Percentiles rank a stretch among this genome's conserved stretches.
phyloP scores from a whole-genome alignment of 2,888 invertebrate genomes.

The Hirtodrosophila confusa region DNA sequence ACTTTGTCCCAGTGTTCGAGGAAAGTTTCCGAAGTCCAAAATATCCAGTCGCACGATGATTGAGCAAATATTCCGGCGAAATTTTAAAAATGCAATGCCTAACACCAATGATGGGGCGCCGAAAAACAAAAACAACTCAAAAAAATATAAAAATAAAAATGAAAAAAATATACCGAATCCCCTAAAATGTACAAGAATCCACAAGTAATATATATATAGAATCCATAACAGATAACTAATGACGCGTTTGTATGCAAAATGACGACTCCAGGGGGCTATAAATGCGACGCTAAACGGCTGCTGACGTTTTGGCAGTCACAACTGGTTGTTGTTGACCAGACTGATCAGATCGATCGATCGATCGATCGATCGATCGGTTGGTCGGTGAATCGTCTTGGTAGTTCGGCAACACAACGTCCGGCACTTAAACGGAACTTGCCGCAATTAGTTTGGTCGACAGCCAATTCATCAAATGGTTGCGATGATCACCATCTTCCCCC shows the following conservation, averaged over 20 bases:
- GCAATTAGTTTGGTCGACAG: conserved; percentile 56
- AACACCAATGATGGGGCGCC: conserved; percentile 4
- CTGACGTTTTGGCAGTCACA: conserved; percentile 15
- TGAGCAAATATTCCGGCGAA: conserved; percentile 18
- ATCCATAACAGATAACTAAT: conserved; percentile 42
- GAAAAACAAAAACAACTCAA: conserved; percentile 9
- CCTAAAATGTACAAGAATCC: conserved; percentile 37
- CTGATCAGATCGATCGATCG: conserved; percentile 1
- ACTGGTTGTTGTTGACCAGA: conserved; percentile 7
- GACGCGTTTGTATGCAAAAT: conserved; percentile 47
- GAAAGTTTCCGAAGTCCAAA: conserved; percentile 15
- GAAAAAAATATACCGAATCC: conserved; percentile 16
- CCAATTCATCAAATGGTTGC: conserved; percentile 4
- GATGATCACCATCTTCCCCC: neutral
- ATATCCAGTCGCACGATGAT: conserved; percentile 41
- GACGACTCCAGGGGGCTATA: conserved; percentile 16
- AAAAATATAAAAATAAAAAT: neutral
- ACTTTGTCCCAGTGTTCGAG: neutral
- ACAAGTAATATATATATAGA: conserved; percentile 6
- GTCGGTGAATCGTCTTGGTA: conserved; percentile 13
- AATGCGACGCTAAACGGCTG: conserved; percentile 21
- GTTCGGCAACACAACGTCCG: conserved; percentile 36
- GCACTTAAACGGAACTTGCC: conserved; percentile 50
- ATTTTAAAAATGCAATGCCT: conserved; percentile 16
- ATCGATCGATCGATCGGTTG: conserved; percentile 1